These are phyloP conservation scores for Saturnia pavonia DNA, from an alignment of 2,888 invertebrate species.

Conservation along the genomic window DNA sequence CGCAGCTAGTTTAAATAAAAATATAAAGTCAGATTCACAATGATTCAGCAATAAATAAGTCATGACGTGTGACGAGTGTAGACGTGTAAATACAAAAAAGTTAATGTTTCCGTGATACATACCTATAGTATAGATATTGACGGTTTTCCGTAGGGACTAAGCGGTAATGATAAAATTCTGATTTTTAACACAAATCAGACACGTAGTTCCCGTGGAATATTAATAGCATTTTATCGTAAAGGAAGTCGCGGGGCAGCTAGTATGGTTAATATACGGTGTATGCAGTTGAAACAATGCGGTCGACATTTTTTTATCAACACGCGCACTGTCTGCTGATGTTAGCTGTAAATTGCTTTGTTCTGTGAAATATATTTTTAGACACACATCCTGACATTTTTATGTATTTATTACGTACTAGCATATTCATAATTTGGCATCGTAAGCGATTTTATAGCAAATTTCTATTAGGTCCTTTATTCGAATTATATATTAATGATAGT, in stretches of 20 bases:
- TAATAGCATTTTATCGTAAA: no score
- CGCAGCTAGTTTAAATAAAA: no score
- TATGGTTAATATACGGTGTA: background rate
- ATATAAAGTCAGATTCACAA: no score
- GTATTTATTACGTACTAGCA: background rate
- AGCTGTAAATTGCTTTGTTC: constrained; percentile 4
- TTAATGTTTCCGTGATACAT: no score
- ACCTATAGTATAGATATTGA: no score
- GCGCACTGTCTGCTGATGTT: background rate
- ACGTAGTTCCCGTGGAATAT: no score
- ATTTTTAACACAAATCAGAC: no score
- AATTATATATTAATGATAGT: background rate
- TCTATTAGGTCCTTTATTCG: background rate
- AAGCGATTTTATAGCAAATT: background rate
- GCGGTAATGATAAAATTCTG: no score
- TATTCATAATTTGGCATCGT: background rate
- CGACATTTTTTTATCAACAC: background rate
- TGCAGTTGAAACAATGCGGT: background rate
- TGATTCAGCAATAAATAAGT: no score
- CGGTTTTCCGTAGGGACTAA: no score
- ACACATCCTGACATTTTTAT: background rate
- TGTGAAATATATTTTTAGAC: background rate
- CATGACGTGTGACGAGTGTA: no score
- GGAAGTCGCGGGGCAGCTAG: no score
- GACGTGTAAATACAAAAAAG: background rate